Percentiles rank a stretch among this genome's conserved stretches.
Conservation (phyloP, 2,888 invertebrate species). For the Blastobasis lacticolella region DNA sequence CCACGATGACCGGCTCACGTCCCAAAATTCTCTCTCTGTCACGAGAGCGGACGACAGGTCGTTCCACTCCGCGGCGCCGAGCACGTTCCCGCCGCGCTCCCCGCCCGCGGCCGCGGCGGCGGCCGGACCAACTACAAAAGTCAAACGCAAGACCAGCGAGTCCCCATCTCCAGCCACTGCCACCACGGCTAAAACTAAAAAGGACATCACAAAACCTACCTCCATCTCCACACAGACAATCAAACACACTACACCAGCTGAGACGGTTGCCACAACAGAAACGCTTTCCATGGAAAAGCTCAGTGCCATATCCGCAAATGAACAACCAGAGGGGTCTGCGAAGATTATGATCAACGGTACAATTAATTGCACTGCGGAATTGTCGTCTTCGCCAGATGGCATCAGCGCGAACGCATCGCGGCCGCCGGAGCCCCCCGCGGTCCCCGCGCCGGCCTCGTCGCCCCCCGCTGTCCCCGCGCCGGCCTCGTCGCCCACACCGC, state of each 20-base stretch:
- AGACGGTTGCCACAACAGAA: slow-evolving; percentile 16
- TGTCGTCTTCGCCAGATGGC: slow-evolving; percentile 47
- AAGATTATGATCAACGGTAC: slow-evolving; percentile 61
- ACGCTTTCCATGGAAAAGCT: slow-evolving; percentile 14
- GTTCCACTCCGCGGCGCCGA: slow-evolving; percentile 32
- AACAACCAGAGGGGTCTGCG: slow-evolving; percentile 49
- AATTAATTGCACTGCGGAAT: slow-evolving; percentile 60
- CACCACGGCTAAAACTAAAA: slow-evolving; percentile 12
- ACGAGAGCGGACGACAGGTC: slow-evolving; percentile 40
- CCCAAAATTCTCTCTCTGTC: slow-evolving; percentile 23
- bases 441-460: slow-evolving; percentile 25
- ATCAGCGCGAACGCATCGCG: neutral
- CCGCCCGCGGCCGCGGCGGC: slow-evolving; percentile 17
- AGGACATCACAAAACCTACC: slow-evolving; percentile 19
- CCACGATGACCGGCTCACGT: no score
- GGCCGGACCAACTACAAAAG: slow-evolving; percentile 34
- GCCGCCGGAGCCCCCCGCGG: slow-evolving; percentile 34
- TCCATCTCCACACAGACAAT: slow-evolving; percentile 14
- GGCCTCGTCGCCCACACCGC: slow-evolving; percentile 14
- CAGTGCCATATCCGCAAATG: slow-evolving; percentile 26
- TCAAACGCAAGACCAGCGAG: slow-evolving; percentile 51
- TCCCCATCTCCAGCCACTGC: slow-evolving; percentile 21
- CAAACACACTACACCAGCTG: slow-evolving; percentile 16
- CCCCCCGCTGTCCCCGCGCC: slow-evolving; percentile 38
- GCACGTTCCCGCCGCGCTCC: slow-evolving; percentile 24